Evolutionary conservation across 2,797 vertebrate species (phyloP).

Genomic region (Tinamus major): DNA sequence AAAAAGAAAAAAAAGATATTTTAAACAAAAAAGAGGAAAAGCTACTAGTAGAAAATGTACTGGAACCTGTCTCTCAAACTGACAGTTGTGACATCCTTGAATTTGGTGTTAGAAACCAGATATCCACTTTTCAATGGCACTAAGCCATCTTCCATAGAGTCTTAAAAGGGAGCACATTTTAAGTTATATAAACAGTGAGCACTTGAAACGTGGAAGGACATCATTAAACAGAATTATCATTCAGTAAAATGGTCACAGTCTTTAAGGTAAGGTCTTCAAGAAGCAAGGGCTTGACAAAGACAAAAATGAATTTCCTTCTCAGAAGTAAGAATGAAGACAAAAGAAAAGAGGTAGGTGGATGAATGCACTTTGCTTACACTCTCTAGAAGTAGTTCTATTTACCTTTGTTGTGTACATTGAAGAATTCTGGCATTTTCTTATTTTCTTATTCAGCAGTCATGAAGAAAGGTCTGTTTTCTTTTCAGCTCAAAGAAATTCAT

Average conservation of each 20-base stretch:
- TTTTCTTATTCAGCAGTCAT: not conserved
- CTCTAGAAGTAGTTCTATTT: not conserved
- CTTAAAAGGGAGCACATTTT: not conserved
- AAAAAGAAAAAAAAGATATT: not conserved
- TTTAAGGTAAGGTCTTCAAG: conserved; percentile 10
- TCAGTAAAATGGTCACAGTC: not conserved
- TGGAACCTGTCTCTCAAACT: conserved; percentile 63
- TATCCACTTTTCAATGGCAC: conserved; percentile 42
- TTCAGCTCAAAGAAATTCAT: not conserved
- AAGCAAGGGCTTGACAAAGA: not conserved
- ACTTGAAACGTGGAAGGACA: not conserved
- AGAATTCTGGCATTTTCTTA: not conserved
- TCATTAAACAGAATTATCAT: not conserved
- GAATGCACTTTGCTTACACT: not conserved
- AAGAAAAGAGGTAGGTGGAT: not conserved
- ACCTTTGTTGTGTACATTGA: not conserved
- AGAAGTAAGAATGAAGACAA: not conserved
- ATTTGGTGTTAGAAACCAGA: conserved; percentile 75
- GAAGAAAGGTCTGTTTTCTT: not conserved
- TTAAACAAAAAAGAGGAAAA: conserved; percentile 60
- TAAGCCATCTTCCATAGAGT: conserved; percentile 25
- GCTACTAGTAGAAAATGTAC: conserved; percentile 69
- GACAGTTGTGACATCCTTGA: conserved; percentile 70
- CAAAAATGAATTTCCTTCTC: conserved; percentile 36
- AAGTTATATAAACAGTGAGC: not conserved